Conservation (phyloP, 2,888 invertebrate genomes). For the Drosophila differens region DNA sequence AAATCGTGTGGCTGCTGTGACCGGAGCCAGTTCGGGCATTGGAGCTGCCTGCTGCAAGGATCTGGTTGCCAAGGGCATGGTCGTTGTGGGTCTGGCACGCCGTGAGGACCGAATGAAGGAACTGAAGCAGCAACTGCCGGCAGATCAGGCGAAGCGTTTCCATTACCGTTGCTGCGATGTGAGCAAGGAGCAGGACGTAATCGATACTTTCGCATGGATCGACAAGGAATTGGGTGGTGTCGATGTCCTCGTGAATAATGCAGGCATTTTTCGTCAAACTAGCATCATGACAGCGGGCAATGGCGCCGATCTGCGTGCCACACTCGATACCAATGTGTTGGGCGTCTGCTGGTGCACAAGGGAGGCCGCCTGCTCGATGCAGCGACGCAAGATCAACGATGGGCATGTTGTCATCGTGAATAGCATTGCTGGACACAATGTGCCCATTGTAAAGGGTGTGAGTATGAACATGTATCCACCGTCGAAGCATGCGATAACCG, state of each 20-base stretch:
- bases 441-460: slow-evolving; percentile 77
- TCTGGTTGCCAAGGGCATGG: slow-evolving; percentile 86
- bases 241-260: slow-evolving; percentile 88
- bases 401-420: slow-evolving; percentile 87
- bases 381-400: slow-evolving; percentile 84
- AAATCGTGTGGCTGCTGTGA: slow-evolving; percentile 88
- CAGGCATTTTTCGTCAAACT: slow-evolving; percentile 72
- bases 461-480: slow-evolving; percentile 81
- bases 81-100: slow-evolving; percentile 87
- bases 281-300: slow-evolving; percentile 56
- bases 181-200: slow-evolving; percentile 86
- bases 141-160: slow-evolving; percentile 76
- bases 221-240: slow-evolving; percentile 86
- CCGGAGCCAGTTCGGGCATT: slow-evolving; percentile 88
- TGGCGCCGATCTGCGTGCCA: slow-evolving; percentile 66
- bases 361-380: slow-evolving; percentile 86
- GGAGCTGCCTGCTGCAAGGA: slow-evolving; percentile 85
- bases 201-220: slow-evolving; percentile 86
- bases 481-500: slow-evolving; percentile 84
- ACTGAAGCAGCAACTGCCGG: slow-evolving; percentile 51
- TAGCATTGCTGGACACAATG: slow-evolving; percentile 81
- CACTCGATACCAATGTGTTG: slow-evolving; percentile 86
- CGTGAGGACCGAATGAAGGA: slow-evolving; percentile 85
- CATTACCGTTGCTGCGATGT: slow-evolving; percentile 86
- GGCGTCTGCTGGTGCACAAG: slow-evolving; percentile 86